Conservation (phyloP, 2,113 vertebrate genomes). For the Oryzias curvinotus region DNA sequence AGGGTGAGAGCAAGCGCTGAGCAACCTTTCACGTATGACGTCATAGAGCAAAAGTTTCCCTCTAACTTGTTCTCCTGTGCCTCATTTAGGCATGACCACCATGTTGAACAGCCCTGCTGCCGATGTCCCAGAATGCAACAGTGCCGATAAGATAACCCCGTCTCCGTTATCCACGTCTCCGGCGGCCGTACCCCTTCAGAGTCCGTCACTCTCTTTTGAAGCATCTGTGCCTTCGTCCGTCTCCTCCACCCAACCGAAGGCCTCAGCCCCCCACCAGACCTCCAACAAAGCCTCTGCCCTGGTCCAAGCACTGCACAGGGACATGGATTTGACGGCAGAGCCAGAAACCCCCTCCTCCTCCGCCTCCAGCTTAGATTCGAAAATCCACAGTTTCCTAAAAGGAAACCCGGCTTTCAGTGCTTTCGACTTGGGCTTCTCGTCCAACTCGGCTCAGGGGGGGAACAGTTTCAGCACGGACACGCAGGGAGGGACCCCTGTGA, state of each 20-base stretch:
- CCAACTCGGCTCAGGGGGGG: slow-evolving; percentile 64
- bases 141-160: slow-evolving; percentile 48
- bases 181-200: slow-evolving; percentile 38
- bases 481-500: slow-evolving; percentile 88
- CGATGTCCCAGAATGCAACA: slow-evolving; percentile 37
- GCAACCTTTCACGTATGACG: too few species aligned
- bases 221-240: slow-evolving; percentile 33
- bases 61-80: not conserved
- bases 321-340: slow-evolving; percentile 50
- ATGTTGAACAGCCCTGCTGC: slow-evolving; percentile 70
- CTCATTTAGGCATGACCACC: slow-evolving; percentile 81
- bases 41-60: not conserved
- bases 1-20: slow-evolving; percentile 77
- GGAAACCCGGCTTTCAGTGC: slow-evolving; percentile 87
- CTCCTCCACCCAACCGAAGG: slow-evolving; percentile 15
- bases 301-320: slow-evolving; percentile 50
- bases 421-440: slow-evolving; percentile 85
- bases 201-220: slow-evolving; percentile 32
- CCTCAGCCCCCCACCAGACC: slow-evolving; percentile 21
- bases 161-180: slow-evolving; percentile 34
- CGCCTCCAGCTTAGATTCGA: slow-evolving; percentile 88
- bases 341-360: slow-evolving; percentile 62
- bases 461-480: slow-evolving; percentile 78
- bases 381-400: slow-evolving; percentile 93
- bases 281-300: slow-evolving; percentile 43